Percentiles rank a stretch among this genome's conserved stretches.
Conservation (phyloP, 2,888 invertebrate species). For the Crematogaster levior region DNA sequence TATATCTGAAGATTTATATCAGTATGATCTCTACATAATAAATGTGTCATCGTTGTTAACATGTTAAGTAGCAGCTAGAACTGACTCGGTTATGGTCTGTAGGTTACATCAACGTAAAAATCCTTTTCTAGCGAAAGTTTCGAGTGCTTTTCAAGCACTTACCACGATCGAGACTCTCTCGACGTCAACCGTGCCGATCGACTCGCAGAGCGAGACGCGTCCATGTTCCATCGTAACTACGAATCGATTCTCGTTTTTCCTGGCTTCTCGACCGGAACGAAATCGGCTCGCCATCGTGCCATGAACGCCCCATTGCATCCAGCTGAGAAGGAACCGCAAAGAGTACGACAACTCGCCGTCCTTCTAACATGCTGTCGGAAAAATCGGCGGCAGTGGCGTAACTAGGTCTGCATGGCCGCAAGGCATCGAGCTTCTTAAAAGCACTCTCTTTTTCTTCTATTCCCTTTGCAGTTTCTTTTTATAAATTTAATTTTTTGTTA, state of each 20-base stretch:
- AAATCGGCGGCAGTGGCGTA: conserved; percentile 36
- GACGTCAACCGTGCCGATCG: conserved; percentile 10
- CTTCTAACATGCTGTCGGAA: conserved; percentile 33
- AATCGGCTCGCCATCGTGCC: conserved; percentile 49
- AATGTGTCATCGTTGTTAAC: neutral
- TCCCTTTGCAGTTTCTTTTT: too few species aligned
- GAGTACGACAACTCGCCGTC: conserved; percentile 43
- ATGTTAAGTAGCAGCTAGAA: neutral
- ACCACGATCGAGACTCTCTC: conserved; percentile 1
- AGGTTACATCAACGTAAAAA: conserved; percentile 36
- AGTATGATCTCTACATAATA: neutral
- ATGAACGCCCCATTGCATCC: conserved; percentile 51
- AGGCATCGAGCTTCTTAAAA: neutral
- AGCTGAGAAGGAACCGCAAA: conserved; percentile 51
- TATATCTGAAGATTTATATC: neutral
- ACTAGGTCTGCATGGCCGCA: neutral
- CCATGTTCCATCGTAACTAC: conserved; percentile 49
- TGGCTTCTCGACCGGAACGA: conserved; percentile 48
- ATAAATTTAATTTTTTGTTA: too few species aligned
- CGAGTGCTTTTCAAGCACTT: neutral
- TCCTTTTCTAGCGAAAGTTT: conserved; percentile 25
- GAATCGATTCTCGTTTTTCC: conserved; percentile 55
- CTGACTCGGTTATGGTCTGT: conserved; percentile 10
- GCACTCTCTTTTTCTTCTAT: neutral
- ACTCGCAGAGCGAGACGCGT: conserved; percentile 41